Base-by-base conservation (phyloP, 2,113 vertebrate species). In the Anhinga anhinga region DNA sequence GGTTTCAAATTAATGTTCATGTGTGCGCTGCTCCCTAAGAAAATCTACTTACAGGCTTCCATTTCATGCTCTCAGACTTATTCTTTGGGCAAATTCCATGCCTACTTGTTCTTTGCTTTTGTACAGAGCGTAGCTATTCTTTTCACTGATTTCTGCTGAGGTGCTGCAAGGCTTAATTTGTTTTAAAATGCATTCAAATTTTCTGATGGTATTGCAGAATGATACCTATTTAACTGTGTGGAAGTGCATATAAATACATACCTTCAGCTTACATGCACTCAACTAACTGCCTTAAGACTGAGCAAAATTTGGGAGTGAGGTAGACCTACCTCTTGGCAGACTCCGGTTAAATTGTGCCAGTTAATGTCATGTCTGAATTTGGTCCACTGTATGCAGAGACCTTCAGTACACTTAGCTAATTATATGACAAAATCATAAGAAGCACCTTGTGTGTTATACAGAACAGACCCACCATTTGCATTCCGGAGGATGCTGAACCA, bases 1-100 rank as follows among this genome's bases (percentile, higher is more conserved):
- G 11, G 30, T 77, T 93, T 92, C 38, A 86, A 87, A 91, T 66
- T 82, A 56, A 58, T 94, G 91, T 90, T 73, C 40, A n/a, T 34
- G 18, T 76, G 15, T 66, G 8, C 81, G 50, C 32, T 82, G 16
- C 44, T 94, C 47, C 30, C 26, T 59, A 52, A 86, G 32, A 29
- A 77, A 83, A 86, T 61, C 4, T 61, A 3, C 88, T 90, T 67
- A 72, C 26, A 58, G 14, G 15, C 7, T 76, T 89, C 56, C 18
- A 74, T 78, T 83, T 81, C 29, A 40, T 15, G 4, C 18, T 82
- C 32, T 45, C 65, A 73, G 32, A 52, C 18, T 38, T 82, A 55
- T 7, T 49, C 19, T 67, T 55, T 58, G 29, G 38, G 21, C 4
- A 83, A 83, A 86, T 45, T 83, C 42, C 50, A 55, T 62, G 11